Percentiles rank a stretch among this genome's conserved stretches.
Evolutionary conservation across 2,888 invertebrate species (phyloP).

Genomic region (Ctena decussata): DNA sequence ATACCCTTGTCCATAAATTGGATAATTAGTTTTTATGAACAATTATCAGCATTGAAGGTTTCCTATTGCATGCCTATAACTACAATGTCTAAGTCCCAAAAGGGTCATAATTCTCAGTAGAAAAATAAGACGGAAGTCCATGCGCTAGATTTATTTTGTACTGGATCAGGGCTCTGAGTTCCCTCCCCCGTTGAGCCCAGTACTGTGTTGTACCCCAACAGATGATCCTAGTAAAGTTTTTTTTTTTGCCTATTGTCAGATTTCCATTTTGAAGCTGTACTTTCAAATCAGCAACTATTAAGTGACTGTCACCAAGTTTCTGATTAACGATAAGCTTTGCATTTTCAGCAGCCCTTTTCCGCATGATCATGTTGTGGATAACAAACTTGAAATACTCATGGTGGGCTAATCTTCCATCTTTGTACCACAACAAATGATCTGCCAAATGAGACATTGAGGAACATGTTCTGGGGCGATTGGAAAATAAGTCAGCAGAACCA

Average conservation of each 20-base stretch:
- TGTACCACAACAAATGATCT: neutral
- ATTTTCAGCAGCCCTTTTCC: slow-evolving; percentile 61
- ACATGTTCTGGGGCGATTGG: slow-evolving; percentile 28
- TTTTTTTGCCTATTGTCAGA: neutral
- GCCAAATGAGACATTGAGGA: slow-evolving; percentile 24
- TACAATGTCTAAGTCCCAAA: neutral
- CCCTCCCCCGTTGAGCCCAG: neutral
- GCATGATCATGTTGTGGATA: slow-evolving; percentile 64
- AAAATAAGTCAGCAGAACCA: slow-evolving; percentile 28
- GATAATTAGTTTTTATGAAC: too few relatives aligned
- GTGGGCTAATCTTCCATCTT: slow-evolving; percentile 9
- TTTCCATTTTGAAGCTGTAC: slow-evolving; percentile 54
- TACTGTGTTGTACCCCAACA: neutral
- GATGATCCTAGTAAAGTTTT: neutral
- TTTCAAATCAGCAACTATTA: neutral
- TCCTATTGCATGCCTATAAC: neutral
- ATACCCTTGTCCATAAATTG: too few relatives aligned
- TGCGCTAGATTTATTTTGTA: neutral
- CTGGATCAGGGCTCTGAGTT: neutral
- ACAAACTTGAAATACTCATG: slow-evolving; percentile 5
- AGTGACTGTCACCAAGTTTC: slow-evolving; percentile 60
- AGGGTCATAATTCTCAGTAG: neutral
- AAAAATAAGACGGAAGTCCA: neutral
- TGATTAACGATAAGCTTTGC: slow-evolving; percentile 62
- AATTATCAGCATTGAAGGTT: neutral